These are phyloP conservation scores for Calephelis perditalis DNA, from an alignment of 2,888 invertebrate species.

Conservation along the genomic window DNA sequence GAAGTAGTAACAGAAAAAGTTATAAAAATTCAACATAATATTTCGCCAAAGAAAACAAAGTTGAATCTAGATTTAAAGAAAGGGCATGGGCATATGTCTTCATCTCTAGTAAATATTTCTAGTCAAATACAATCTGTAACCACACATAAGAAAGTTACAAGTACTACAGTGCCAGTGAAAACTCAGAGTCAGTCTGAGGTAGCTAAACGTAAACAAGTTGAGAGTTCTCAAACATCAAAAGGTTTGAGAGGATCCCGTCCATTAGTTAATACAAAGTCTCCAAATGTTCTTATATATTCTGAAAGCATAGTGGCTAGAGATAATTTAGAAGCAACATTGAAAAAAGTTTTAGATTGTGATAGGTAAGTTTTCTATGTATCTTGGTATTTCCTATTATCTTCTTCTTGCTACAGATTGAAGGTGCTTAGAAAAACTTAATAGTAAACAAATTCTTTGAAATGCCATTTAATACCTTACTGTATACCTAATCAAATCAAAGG, in stretches of 20 bases:
- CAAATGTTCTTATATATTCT: slow-evolving; percentile 89
- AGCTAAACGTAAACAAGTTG: slow-evolving; percentile 49
- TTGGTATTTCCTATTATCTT: neutral
- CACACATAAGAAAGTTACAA: slow-evolving; percentile 67
- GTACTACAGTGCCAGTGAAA: slow-evolving; percentile 66
- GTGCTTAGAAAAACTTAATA: no score
- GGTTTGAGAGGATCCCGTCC: slow-evolving; percentile 70
- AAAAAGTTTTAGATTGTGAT: slow-evolving; percentile 83
- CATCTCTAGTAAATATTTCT: slow-evolving; percentile 66
- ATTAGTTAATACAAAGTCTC: slow-evolving; percentile 82
- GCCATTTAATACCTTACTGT: no score
- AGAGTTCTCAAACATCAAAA: slow-evolving; percentile 53
- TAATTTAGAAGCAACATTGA: slow-evolving; percentile 84
- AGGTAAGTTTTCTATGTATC: slow-evolving; percentile 68
- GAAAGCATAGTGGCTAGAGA: slow-evolving; percentile 86
- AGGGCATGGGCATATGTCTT: slow-evolving; percentile 63
- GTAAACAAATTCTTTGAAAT: no score
- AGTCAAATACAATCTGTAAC: slow-evolving; percentile 73
- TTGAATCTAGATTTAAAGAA: slow-evolving; percentile 66
- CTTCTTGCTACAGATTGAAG: no score
- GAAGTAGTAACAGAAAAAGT: slow-evolving; percentile 65
- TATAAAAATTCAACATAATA: slow-evolving; percentile 71
- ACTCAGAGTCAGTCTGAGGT: slow-evolving; percentile 45
- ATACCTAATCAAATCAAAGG: no score
- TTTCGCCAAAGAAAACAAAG: slow-evolving; percentile 69